These are phyloP conservation scores for Coranthus polyacanthus DNA, from an alignment of 2,797 vertebrate genomes.

Conservation along the genomic window DNA sequence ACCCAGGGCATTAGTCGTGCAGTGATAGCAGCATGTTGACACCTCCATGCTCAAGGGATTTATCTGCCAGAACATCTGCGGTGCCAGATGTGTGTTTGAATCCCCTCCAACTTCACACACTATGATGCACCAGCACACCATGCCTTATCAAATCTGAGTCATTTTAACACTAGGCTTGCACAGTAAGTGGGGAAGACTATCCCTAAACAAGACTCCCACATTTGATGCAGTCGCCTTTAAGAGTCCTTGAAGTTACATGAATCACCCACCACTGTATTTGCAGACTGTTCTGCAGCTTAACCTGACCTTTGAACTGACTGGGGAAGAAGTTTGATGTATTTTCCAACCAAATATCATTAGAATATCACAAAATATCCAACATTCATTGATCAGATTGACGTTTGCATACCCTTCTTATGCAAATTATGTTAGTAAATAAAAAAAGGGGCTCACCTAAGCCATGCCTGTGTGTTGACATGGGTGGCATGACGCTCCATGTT, in stretches of 20 bases:
- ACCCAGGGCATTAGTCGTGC: constrained; percentile 28
- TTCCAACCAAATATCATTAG: neutral
- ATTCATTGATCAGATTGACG: neutral
- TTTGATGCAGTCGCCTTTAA: constrained; percentile 12
- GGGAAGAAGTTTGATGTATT: neutral
- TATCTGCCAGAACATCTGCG: constrained; percentile 71
- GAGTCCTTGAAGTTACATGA: constrained; percentile 14
- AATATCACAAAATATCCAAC: neutral
- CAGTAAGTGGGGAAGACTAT: constrained; percentile 1
- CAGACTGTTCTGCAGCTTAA: constrained; percentile 3
- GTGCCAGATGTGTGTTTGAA: constrained; percentile 69
- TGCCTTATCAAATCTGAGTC: constrained; percentile 13
- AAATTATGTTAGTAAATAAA: too few relatives aligned
- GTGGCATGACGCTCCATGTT: constrained; percentile 97
- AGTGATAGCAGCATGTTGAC: constrained; percentile 57
- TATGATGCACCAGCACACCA: constrained; percentile 25
- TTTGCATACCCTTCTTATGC: too few relatives aligned
- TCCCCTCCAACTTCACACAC: constrained; percentile 17
- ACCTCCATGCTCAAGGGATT: constrained; percentile 51
- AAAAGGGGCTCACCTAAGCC: constrained; percentile 89
- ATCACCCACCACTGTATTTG: constrained; percentile 4
- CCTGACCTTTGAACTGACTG: constrained; percentile 19
- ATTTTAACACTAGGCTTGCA: constrained; percentile 15
- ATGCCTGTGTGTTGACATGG: constrained; percentile 98
- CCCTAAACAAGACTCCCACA: constrained; percentile 13